phyloP scores from a whole-genome alignment of 2,797 vertebrate genomes.

The Erethizon dorsatum region DNA sequence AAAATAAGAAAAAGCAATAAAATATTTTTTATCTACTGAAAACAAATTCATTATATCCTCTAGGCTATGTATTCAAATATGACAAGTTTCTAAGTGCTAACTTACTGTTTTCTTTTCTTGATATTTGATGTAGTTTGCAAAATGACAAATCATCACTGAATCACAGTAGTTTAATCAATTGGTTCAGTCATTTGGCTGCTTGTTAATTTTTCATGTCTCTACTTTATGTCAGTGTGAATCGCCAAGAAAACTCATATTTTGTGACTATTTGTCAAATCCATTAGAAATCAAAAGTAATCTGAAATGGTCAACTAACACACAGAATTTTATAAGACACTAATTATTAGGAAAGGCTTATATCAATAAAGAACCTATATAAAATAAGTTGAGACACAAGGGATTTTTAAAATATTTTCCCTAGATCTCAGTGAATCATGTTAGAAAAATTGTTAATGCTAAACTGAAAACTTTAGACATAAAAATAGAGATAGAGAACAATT shows the following conservation, averaged over 20 bases:
- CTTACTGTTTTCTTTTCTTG: background rate
- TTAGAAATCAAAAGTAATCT: background rate
- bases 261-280: background rate
- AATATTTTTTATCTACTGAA: background rate
- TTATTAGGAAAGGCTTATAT: background rate
- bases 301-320: background rate
- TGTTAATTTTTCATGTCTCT: background rate
- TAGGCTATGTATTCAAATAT: background rate
- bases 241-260: background rate
- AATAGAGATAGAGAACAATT: background rate
- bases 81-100: background rate
- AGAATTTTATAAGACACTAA: background rate
- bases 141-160: background rate
- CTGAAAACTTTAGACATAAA: background rate
- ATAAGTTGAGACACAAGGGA: background rate
- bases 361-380: background rate
- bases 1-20: background rate
- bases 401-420: background rate
- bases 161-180: background rate
- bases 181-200: background rate
- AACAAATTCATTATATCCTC: background rate
- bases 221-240: background rate
- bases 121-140: background rate
- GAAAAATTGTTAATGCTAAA: background rate
- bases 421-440: background rate